Percentiles rank a stretch among this genome's conserved stretches.
Evolutionary conservation across 2,888 invertebrate species (phyloP).

Genomic region (Microplitis deprimator): DNA sequence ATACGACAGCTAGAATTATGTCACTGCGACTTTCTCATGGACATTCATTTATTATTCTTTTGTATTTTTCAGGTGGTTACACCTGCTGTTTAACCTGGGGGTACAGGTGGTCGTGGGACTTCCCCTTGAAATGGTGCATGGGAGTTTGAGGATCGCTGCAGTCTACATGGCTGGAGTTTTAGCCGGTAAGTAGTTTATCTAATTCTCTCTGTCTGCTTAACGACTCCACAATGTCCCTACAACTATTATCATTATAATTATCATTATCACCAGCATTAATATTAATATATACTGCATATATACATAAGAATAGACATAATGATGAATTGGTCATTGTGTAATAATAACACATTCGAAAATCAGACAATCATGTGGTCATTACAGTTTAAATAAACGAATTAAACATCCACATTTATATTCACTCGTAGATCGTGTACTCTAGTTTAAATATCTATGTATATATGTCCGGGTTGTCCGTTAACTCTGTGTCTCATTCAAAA

Average conservation of each 20-base stretch:
- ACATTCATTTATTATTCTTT: constrained; percentile 36
- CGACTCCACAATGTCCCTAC: background rate
- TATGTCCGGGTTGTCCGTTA: background rate
- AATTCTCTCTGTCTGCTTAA: background rate
- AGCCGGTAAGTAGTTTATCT: constrained; percentile 77
- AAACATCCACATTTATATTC: background rate
- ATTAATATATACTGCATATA: background rate
- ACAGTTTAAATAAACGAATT: background rate
- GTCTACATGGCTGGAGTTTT: constrained; percentile 95
- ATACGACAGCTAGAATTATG: constrained; percentile 15
- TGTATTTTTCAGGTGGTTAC: constrained; percentile 82
- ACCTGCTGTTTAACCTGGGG: constrained; percentile 93
- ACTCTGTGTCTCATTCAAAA: background rate
- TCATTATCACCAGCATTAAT: background rate
- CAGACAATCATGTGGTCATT: background rate
- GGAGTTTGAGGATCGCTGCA: constrained; percentile 87
- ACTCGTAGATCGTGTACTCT: background rate
- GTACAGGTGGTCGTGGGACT: constrained; percentile 94
- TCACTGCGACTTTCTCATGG: constrained; percentile 28
- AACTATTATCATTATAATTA: background rate
- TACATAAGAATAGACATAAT: background rate
- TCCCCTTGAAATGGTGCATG: constrained; percentile 97
- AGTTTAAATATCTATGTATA: background rate
- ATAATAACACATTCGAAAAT: background rate
- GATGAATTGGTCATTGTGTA: background rate